Evolutionary conservation across 2,797 vertebrate genomes (phyloP), one percentile per base, ranked within the genome.

Genomic region (Champsocephalus esox): DNA sequence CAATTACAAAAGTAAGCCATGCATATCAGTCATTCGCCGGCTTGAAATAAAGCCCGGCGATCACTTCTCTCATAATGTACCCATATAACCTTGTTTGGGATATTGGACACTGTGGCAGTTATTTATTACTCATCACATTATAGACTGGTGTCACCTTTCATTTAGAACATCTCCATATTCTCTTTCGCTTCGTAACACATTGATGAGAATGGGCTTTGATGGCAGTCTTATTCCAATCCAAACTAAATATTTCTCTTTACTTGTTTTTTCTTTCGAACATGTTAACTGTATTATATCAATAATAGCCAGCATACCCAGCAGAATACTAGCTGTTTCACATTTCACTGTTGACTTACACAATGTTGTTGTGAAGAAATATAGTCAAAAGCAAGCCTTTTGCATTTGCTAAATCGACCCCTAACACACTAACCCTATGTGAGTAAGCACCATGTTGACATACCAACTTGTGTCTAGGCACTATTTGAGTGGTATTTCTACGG

Each of bases 1-100:
- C 94, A 95, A 95, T 95, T 94, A 95, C 93, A 92, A 88, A 91
- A 93, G 92, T 90, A 94, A 95, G 93, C 87, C 94, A 94, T 95
- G 95, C 94, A 94, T 95, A 94, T 95, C 94, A 95, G 93, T 95
- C 93, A 95, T 89, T 86, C 45, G 79, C 88, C 83, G 86, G 84
- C 88, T 90, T 82, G 88, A 90, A 93, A 91, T 90, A 89, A 92
- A 91, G 84, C 84, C 82, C 71, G 72, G 79, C 86, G 86, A 77
- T 88, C 74, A 73, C 71, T 83, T 85, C 80, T 73, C 84, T 76
- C 73, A 88, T 81, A 75, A 86, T 81, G 77, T 74, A 80, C 80
- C 66, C 67, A 75, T 77, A 89, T 89, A 90, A 93, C 90, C 90
- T 87, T 89, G 89, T 91, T 88, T 89, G 71, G 83, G 34, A 89